Percentiles rank a stretch among this genome's conserved stretches.
phyloP scores from a whole-genome alignment of 2,888 invertebrate genomes.

The Erebia palarica region DNA sequence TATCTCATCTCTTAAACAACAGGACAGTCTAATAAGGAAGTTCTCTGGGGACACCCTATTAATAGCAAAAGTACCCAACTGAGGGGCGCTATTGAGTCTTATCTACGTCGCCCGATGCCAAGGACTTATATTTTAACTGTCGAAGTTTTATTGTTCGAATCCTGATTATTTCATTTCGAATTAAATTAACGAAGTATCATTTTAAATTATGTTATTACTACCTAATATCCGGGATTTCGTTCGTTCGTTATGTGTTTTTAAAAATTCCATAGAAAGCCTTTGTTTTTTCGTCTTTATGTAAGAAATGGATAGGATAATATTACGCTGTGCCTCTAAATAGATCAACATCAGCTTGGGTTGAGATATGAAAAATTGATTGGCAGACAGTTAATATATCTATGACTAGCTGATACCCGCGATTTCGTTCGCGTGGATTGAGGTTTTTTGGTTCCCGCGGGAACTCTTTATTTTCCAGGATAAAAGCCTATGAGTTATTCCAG shows the following conservation, averaged over 20 bases:
- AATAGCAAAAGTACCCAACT: constrained; percentile 69
- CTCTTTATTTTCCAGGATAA: too few relatives aligned
- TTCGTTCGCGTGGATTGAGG: too few relatives aligned
- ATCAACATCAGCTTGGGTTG: background rate
- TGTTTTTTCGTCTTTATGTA: too few relatives aligned
- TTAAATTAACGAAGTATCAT: constrained; percentile 20
- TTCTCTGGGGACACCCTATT: constrained; percentile 60
- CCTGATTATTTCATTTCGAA: constrained; percentile 44
- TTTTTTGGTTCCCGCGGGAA: too few relatives aligned
- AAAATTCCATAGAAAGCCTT: too few relatives aligned
- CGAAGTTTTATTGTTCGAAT: constrained; percentile 76
- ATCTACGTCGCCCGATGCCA: constrained; percentile 67
- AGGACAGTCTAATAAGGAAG: constrained; percentile 62
- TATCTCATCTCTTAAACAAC: background rate
- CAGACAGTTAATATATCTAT: background rate
- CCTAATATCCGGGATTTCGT: background rate
- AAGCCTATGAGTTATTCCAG: too few relatives aligned
- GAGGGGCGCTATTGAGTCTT: constrained; percentile 71
- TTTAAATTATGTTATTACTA: background rate
- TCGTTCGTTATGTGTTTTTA: background rate
- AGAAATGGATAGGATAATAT: too few relatives aligned
- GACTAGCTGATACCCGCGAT: too few relatives aligned
- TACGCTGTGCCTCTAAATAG: too few relatives aligned
- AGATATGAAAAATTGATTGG: background rate
- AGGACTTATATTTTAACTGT: constrained; percentile 78